Percentiles rank a stretch among this genome's conserved stretches.
Conservation (phyloP, 2,797 vertebrate genomes). For the Hypotaenidia okinawae region DNA sequence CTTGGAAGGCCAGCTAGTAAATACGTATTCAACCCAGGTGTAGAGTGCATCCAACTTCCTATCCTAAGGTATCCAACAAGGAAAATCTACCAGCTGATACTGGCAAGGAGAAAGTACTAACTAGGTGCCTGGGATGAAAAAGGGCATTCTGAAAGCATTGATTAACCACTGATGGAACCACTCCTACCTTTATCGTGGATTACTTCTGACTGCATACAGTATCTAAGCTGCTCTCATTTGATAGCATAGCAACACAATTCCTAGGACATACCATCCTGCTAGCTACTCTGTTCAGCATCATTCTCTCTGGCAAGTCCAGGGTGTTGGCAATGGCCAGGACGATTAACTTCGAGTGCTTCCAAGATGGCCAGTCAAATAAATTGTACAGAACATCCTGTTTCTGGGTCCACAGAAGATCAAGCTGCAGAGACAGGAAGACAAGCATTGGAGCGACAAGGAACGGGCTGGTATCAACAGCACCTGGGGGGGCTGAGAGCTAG, state of each 20-base stretch:
- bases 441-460: neutral
- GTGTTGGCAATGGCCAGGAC: slow-evolving; percentile 97
- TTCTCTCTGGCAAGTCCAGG: slow-evolving; percentile 96
- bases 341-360: slow-evolving; percentile 89
- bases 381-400: slow-evolving; percentile 98
- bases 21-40: neutral
- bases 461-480: neutral
- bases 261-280: slow-evolving; percentile 88
- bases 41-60: neutral
- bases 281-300: slow-evolving; percentile 95
- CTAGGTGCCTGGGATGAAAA: neutral
- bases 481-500: neutral
- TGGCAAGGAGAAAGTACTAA: neutral
- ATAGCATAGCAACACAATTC: neutral
- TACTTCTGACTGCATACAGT: neutral
- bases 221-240: neutral
- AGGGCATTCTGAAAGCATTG: neutral
- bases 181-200: neutral
- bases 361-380: slow-evolving; percentile 95
- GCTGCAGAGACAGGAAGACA: slow-evolving; percentile 69
- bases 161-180: neutral
- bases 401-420: slow-evolving; percentile 95
- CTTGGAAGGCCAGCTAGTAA: neutral
- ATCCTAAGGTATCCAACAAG: neutral
- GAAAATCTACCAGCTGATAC: neutral